Percentiles rank a stretch among this genome's conserved stretches.
These are phyloP conservation scores for Argyresthia albistria DNA, from an alignment of 2,888 invertebrate genomes.

Conservation along the genomic window DNA sequence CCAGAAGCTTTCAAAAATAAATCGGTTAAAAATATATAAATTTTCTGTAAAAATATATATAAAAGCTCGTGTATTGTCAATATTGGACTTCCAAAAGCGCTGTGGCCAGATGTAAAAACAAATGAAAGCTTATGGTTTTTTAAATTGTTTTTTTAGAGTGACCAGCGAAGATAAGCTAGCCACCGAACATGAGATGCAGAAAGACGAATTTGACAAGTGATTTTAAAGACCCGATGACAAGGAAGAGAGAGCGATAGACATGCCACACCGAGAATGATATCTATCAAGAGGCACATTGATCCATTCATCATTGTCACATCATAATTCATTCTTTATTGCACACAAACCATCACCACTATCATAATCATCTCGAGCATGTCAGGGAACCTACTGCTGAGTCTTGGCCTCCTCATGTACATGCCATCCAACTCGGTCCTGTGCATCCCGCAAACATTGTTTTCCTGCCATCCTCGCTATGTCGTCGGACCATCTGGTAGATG, in stretches of 20 bases:
- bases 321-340: too few relatives aligned
- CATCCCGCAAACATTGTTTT: too few relatives aligned
- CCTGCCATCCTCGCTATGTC: too few relatives aligned
- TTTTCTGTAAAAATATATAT: constrained; percentile 17
- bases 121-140: constrained; percentile 62
- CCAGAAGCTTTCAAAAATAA: constrained; percentile 60
- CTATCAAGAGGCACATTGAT: background rate
- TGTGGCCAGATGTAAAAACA: constrained; percentile 16
- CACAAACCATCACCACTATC: too few relatives aligned
- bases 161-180: constrained; percentile 6
- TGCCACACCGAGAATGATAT: constrained; percentile 9
- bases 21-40: constrained; percentile 14
- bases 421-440: too few relatives aligned
- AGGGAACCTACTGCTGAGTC: too few relatives aligned
- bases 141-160: constrained; percentile 11
- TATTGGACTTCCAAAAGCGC: constrained; percentile 54
- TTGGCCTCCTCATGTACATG: too few relatives aligned
- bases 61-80: constrained; percentile 36
- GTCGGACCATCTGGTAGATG: too few relatives aligned
- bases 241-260: constrained; percentile 11
- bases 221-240: background rate
- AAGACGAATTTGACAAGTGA: background rate
- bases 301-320: background rate
- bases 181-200: constrained; percentile 14
- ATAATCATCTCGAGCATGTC: too few relatives aligned